These are phyloP conservation scores for Psittacula derbiana DNA, from an alignment of 2,797 vertebrate genomes.

Conservation along the genomic window DNA sequence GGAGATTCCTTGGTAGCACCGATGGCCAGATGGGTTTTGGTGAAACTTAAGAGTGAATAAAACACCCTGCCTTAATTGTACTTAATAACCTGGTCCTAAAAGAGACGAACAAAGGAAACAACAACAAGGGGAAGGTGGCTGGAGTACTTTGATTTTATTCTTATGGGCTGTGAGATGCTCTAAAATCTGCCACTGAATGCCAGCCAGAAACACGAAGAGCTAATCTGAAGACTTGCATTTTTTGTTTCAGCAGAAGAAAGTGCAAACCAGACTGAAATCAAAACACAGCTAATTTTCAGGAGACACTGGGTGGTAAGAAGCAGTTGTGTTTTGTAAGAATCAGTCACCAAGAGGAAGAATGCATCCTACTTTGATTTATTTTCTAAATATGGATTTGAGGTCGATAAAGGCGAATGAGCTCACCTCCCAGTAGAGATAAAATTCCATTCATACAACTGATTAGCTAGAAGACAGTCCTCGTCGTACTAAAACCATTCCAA, in stretches of 20 bases:
- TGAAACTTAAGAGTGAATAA: neutral
- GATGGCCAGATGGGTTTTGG: neutral
- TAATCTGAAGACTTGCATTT: neutral
- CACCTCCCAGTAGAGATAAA: constrained; percentile 66
- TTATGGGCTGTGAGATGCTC: neutral
- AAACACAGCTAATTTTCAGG: constrained; percentile 23
- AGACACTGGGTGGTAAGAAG: constrained; percentile 31
- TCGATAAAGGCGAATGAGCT: constrained; percentile 21
- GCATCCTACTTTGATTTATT: neutral
- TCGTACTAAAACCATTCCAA: constrained; percentile 2
- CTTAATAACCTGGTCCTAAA: neutral
- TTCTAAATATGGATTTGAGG: constrained; percentile 46
- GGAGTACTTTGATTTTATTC: neutral
- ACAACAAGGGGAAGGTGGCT: neutral
- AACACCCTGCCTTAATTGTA: neutral
- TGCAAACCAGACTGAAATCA: constrained; percentile 8
- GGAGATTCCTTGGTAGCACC: neutral
- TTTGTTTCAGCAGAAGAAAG: constrained; percentile 19
- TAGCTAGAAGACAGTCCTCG: constrained; percentile 27
- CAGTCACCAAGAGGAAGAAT: constrained; percentile 20
- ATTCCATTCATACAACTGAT: constrained; percentile 55
- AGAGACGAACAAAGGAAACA: neutral
- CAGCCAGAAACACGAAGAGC: neutral
- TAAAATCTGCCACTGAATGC: neutral
- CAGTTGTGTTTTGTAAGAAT: constrained; percentile 1